phyloP scores from a whole-genome alignment of 2,113 vertebrate species.

The Gadus macrocephalus region DNA sequence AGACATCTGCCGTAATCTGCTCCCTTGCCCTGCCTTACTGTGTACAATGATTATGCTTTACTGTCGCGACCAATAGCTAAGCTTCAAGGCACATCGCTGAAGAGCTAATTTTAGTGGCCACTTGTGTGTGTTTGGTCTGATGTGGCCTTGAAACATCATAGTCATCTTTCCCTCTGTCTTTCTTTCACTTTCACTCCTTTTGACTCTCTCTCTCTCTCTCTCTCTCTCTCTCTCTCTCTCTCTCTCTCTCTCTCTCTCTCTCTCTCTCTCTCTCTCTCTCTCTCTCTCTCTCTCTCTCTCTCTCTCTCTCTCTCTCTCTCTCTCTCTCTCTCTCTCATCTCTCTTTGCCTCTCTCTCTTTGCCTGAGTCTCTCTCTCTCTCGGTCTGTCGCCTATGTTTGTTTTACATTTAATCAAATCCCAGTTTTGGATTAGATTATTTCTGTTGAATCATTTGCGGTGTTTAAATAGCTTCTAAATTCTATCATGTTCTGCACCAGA shows the following conservation, averaged over 20 bases:
- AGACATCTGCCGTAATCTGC: neutral
- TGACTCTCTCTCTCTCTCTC: neutral
- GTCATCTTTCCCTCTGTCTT: neutral
- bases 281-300: slow-evolving; percentile 1
- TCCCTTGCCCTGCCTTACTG: neutral
- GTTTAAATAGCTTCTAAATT: no score
- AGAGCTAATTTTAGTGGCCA: no score
- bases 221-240: neutral
- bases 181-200: neutral
- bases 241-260: neutral
- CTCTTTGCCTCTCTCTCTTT: neutral
- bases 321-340: neutral
- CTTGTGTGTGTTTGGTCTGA: no score
- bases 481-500: no score
- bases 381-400: neutral
- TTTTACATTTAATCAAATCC: neutral
- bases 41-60: no score
- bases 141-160: no score
- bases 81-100: no score
- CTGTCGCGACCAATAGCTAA: no score
- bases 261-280: neutral
- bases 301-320: neutral
- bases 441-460: no score
- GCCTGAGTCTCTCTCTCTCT: neutral
- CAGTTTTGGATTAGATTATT: no score